Conservation (phyloP, 2,888 invertebrate genomes). For the Auanema freiburgensis region DNA sequence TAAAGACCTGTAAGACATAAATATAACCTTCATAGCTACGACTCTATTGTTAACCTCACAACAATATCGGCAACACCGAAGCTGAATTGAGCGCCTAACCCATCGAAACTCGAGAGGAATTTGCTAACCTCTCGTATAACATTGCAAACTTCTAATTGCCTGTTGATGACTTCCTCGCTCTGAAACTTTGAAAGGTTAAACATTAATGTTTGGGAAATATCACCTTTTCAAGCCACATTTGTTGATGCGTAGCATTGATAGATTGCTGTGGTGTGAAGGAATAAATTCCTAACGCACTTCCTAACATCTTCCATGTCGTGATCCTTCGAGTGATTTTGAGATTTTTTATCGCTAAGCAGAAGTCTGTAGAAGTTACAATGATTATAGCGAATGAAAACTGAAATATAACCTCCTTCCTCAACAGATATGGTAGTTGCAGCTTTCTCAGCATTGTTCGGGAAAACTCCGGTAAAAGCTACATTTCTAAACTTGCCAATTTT, state of each 20-base stretch:
- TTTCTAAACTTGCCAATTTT: conserved; percentile 26
- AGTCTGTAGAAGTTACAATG: too few relatives aligned
- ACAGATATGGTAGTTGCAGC: conserved; percentile 29
- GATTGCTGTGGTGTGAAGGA: conserved; percentile 30
- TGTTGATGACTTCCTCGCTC: not conserved
- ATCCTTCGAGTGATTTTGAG: conserved; percentile 11
- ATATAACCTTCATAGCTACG: not conserved
- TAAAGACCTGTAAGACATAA: conserved; percentile 22
- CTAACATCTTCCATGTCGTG: conserved; percentile 26
- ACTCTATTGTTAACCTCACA: conserved; percentile 15
- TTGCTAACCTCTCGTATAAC: conserved; percentile 32
- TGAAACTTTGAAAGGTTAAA: conserved; percentile 3
- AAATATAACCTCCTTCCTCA: conserved; percentile 20
- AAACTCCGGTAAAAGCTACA: conserved; percentile 33
- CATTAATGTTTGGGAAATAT: not conserved
- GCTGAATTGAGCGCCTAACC: conserved; percentile 39
- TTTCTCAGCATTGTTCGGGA: conserved; percentile 23
- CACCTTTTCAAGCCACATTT: conserved; percentile 28
- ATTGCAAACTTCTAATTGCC: not conserved
- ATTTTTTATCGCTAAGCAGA: too few relatives aligned
- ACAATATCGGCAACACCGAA: conserved; percentile 31
- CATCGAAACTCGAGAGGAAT: conserved; percentile 46
- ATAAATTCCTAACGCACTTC: conserved; percentile 34
- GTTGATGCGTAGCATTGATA: conserved; percentile 35
- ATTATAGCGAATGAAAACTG: too few relatives aligned